Conservation (phyloP, 2,113 vertebrate genomes). For the Nymphicus hollandicus region DNA sequence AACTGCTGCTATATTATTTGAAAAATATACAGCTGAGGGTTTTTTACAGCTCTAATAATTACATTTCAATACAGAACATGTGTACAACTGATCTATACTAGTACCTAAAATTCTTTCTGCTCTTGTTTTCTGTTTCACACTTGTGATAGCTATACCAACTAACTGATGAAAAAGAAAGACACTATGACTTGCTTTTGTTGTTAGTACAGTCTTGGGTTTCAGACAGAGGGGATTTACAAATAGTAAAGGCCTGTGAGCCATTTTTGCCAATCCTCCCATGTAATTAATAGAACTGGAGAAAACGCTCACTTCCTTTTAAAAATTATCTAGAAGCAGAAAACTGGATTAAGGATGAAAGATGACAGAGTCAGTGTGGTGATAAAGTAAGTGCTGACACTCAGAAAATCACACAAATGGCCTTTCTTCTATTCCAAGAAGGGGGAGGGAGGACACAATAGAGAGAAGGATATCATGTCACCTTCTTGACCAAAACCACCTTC, state of each 20-base stretch:
- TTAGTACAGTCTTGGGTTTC: neutral
- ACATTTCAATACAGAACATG: neutral
- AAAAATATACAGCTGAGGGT: neutral
- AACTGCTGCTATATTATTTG: neutral
- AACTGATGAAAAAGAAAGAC: neutral
- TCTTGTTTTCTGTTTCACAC: neutral
- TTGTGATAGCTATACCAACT: neutral
- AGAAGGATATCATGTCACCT: neutral
- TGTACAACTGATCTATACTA: neutral
- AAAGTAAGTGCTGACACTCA: neutral
- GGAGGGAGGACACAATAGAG: rapidly evolving
- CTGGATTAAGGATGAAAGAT: neutral
- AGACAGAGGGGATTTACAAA: neutral
- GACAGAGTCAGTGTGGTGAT: neutral
- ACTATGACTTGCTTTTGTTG: neutral
- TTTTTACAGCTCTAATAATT: neutral
- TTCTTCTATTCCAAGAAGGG: neutral
- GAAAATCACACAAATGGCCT: neutral
- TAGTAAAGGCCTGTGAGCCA: neutral
- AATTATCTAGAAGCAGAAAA: neutral
- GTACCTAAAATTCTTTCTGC: neutral
- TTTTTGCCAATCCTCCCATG: neutral
- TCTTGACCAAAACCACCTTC: neutral
- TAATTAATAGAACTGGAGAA: neutral
- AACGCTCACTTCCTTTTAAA: neutral